phyloP scores from a whole-genome alignment of 1,140 invertebrate species.

The Listronotus oregonensis region DNA sequence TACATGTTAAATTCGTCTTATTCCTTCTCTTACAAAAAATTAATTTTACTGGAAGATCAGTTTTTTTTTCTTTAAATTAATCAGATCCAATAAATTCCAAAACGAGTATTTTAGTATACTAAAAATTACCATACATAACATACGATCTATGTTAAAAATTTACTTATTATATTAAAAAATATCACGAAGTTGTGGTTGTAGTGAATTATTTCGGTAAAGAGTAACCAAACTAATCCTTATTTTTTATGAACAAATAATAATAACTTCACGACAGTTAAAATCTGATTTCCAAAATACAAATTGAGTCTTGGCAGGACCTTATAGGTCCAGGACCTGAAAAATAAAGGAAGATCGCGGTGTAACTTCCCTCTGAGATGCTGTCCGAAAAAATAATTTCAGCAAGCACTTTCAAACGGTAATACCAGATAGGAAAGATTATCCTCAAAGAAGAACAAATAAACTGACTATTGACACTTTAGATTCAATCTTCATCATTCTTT shows the following conservation, averaged over 20 bases:
- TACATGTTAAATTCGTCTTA: not conserved
- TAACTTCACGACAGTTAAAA: too few relatives aligned
- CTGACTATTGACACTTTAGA: too few relatives aligned
- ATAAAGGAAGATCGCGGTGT: too few relatives aligned
- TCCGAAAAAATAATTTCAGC: too few relatives aligned
- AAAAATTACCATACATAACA: not conserved
- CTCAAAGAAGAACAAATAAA: too few relatives aligned
- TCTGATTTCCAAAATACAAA: too few relatives aligned
- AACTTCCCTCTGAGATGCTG: too few relatives aligned
- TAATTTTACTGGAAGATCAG: not conserved
- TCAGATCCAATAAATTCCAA: not conserved
- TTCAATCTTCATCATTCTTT: too few relatives aligned
- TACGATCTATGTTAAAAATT: not conserved
- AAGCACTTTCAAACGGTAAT: too few relatives aligned
- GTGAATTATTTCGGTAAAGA: not conserved
- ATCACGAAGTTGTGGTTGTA: conserved; percentile 6
- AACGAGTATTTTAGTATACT: not conserved
- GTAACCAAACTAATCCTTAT: conserved; percentile 1
- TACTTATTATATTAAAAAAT: conserved; percentile 3
- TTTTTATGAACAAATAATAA: conserved; percentile 1
- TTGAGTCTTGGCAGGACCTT: too few relatives aligned
- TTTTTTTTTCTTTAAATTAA: not conserved
- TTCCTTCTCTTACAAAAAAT: not conserved
- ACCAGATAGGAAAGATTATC: too few relatives aligned
- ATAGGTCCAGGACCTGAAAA: too few relatives aligned